phyloP scores from a whole-genome alignment of 1,140 invertebrate species.

The Diabrotica undecimpunctata region DNA sequence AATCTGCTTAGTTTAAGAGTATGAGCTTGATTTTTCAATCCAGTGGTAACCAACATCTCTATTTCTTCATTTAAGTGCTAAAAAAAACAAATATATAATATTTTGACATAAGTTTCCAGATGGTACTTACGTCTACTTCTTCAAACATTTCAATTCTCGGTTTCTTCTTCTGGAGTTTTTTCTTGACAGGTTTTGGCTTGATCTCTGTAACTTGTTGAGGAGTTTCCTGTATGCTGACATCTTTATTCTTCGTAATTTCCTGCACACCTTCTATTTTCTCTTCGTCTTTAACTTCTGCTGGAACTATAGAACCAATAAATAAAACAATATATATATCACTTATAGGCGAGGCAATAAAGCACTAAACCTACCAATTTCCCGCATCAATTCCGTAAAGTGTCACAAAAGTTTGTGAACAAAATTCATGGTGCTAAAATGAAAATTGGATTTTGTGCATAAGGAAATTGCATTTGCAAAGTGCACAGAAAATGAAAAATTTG shows the following conservation, averaged over 20 bases:
- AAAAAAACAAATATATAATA: constrained; percentile 27
- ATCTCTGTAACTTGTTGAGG: background rate
- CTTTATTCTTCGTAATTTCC: constrained; percentile 29
- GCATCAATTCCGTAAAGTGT: too few species aligned
- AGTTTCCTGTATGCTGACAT: constrained; percentile 7
- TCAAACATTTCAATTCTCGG: constrained; percentile 55
- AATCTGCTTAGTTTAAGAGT: constrained; percentile 83
- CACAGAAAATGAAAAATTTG: too few species aligned
- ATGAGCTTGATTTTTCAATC: constrained; percentile 82
- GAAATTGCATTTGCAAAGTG: too few species aligned
- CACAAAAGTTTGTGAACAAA: too few species aligned
- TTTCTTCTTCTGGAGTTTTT: constrained; percentile 37
- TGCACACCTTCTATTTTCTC: constrained; percentile 29
- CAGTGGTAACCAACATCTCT: constrained; percentile 64
- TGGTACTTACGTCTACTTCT: constrained; percentile 63
- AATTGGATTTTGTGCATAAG: too few species aligned
- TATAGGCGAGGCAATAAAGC: too few species aligned
- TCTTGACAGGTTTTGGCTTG: constrained; percentile 21
- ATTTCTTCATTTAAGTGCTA: constrained; percentile 76
- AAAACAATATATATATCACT: too few species aligned
- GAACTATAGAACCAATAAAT: constrained; percentile 18
- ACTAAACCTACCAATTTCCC: too few species aligned
- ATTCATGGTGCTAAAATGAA: too few species aligned
- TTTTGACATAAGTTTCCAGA: background rate
- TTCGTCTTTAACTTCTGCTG: constrained; percentile 44